A percentile compares a stretch with the other conserved stretches of the same genome.
Conservation (phyloP, 2,797 vertebrate species). For the Phrynocephalus forsythii region DNA sequence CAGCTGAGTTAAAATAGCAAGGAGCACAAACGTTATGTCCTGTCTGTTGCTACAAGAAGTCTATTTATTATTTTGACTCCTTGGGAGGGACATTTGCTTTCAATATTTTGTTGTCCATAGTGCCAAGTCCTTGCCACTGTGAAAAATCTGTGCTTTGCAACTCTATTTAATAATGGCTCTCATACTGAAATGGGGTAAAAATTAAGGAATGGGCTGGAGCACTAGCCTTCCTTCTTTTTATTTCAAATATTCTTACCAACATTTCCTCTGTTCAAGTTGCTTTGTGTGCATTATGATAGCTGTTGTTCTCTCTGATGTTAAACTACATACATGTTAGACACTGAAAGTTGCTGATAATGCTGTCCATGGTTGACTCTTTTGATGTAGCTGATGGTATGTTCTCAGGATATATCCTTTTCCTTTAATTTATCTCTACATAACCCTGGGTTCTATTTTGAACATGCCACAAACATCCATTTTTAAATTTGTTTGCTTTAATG, state of each 20-base stretch:
- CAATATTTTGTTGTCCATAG: slow-evolving; percentile 51
- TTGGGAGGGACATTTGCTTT: slow-evolving; percentile 33
- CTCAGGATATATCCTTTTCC: accelerated
- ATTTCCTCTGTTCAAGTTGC: background rate
- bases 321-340: slow-evolving; percentile 42
- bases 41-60: slow-evolving; percentile 56
- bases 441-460: background rate
- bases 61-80: background rate
- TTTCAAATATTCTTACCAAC: slow-evolving; percentile 47
- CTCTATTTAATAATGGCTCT: slow-evolving; percentile 40
- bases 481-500: background rate
- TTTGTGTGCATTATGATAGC: slow-evolving; percentile 58
- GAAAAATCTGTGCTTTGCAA: background rate
- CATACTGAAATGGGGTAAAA: background rate
- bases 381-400: slow-evolving; percentile 26
- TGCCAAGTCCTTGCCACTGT: background rate
- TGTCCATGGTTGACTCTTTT: slow-evolving; percentile 47
- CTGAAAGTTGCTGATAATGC: slow-evolving; percentile 44
- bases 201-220: slow-evolving; percentile 32
- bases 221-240: slow-evolving; percentile 11
- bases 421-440: slow-evolving; percentile 13
- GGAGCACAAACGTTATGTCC: slow-evolving; percentile 41
- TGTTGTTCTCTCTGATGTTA: background rate
- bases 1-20: slow-evolving; percentile 62
- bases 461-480: background rate